These are phyloP conservation scores for Diaperis boleti DNA, from an alignment of 2,888 invertebrate species.

Conservation along the genomic window DNA sequence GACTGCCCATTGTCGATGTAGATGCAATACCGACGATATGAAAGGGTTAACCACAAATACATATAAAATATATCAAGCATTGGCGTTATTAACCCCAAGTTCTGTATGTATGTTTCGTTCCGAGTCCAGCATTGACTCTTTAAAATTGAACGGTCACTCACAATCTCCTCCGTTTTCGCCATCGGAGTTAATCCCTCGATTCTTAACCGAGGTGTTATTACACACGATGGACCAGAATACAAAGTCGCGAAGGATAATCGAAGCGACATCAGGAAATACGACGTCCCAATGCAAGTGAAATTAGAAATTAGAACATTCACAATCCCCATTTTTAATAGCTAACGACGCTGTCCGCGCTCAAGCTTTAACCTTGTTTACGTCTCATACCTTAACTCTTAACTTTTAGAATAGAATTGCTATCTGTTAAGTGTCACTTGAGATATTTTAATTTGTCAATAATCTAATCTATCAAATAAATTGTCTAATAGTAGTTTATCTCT, in stretches of 20 bases:
- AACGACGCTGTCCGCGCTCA: too few relatives aligned
- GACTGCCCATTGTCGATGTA: slow-evolving; percentile 12
- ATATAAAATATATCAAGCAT: slow-evolving; percentile 36
- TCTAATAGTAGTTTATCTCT: too few relatives aligned
- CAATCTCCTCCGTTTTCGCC: slow-evolving; percentile 20
- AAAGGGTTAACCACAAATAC: slow-evolving; percentile 36
- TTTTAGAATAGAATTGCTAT: too few relatives aligned
- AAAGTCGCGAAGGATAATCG: slow-evolving; percentile 4
- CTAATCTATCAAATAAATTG: too few relatives aligned
- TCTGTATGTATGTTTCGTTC: slow-evolving; percentile 29
- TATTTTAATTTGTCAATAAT: too few relatives aligned
- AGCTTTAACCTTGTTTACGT: too few relatives aligned
- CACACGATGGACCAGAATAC: slow-evolving; percentile 17
- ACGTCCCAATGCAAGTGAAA: too few relatives aligned
- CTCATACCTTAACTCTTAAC: too few relatives aligned
- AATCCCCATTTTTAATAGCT: too few relatives aligned
- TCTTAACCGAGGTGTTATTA: slow-evolving; percentile 28
- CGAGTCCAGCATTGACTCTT: slow-evolving; percentile 16
- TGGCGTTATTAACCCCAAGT: slow-evolving; percentile 31
- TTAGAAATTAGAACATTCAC: too few relatives aligned
- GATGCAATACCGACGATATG: slow-evolving; percentile 25
- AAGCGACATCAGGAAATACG: too few relatives aligned
- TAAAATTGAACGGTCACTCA: slow-evolving; percentile 24
- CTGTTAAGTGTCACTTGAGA: too few relatives aligned
- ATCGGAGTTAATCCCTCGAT: slow-evolving; percentile 23